These are phyloP conservation scores for Carassius carassius DNA, from an alignment of 2,113 vertebrate species.

Conservation along the genomic window DNA sequence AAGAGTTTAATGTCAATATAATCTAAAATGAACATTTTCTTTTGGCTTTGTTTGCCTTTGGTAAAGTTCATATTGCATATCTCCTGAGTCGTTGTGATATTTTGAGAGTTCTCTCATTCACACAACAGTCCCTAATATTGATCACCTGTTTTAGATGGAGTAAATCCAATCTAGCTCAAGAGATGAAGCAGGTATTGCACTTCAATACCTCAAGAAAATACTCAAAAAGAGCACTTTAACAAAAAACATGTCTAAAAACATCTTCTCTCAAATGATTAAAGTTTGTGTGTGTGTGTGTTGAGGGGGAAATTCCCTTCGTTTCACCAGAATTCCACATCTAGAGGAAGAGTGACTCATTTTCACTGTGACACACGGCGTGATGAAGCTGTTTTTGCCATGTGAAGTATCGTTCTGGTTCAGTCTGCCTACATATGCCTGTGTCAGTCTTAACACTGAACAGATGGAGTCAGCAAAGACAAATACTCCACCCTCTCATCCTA, in stretches of 20 bases:
- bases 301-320: neutral
- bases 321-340: slow-evolving; percentile 1
- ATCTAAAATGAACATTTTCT: neutral
- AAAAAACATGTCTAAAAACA: neutral
- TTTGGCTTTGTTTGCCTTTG: neutral
- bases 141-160: neutral
- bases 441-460: slow-evolving; percentile 37
- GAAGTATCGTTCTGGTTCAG: neutral
- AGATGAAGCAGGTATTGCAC: neutral
- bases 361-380: neutral
- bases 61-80: neutral
- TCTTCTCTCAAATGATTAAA: neutral
- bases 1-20: neutral
- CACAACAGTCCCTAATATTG: neutral
- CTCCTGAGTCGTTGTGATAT: slow-evolving; percentile 22
- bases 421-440: neutral
- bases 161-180: neutral
- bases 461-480: slow-evolving; percentile 25
- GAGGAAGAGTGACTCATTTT: slow-evolving; percentile 32
- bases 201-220: neutral
- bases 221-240: neutral
- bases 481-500: neutral
- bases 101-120: neutral
- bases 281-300: neutral
- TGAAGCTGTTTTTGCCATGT: slow-evolving; percentile 15